Percentiles rank a stretch among this genome's conserved stretches.
Conservation (phyloP, 2,113 vertebrate species). For the Mustelus asterias region DNA sequence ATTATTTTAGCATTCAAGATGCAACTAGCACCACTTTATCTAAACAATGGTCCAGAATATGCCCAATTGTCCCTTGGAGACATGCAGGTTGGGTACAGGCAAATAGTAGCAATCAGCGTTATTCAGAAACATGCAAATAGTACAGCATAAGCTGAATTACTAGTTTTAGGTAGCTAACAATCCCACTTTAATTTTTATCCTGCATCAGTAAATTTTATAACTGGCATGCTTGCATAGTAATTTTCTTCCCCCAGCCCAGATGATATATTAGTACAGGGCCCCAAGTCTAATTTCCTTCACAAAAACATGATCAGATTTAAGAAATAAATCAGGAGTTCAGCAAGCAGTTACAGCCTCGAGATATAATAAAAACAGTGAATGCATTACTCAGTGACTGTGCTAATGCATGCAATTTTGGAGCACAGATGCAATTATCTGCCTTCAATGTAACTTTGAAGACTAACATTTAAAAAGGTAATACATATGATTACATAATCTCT, state of each 20-base stretch:
- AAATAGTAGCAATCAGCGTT: background rate
- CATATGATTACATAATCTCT: background rate
- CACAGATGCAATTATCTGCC: background rate
- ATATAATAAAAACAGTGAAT: background rate
- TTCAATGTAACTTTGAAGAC: background rate
- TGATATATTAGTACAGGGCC: background rate
- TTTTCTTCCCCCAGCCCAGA: background rate
- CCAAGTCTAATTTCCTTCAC: too few relatives aligned
- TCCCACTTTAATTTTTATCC: background rate
- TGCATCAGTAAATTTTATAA: constrained; percentile 16
- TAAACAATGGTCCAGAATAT: background rate
- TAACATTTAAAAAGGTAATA: background rate
- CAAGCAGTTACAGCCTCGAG: background rate
- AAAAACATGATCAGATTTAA: background rate
- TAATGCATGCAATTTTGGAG: constrained; percentile 8
- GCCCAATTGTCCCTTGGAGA: background rate
- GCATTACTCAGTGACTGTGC: background rate
- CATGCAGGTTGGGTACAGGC: background rate
- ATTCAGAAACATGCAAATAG: background rate
- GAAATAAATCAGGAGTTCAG: background rate
- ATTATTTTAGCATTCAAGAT: background rate
- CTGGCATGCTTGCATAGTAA: background rate
- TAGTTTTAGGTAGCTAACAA: background rate
- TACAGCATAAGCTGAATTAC: background rate
- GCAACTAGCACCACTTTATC: background rate